phyloP scores from a whole-genome alignment of 2,113 vertebrate species.

The Chaetodon trifascialis region DNA sequence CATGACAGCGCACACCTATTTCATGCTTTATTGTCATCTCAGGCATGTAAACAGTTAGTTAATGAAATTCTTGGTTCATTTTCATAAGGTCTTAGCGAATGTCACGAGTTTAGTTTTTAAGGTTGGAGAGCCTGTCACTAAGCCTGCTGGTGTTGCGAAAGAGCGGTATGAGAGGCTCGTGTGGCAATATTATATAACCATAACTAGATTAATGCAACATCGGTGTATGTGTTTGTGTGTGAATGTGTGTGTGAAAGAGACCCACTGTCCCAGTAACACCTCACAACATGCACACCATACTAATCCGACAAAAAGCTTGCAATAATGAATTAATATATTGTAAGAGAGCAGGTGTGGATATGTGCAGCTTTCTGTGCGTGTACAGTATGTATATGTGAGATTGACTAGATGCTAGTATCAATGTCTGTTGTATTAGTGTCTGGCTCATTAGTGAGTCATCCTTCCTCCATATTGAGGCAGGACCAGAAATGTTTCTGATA shows the following conservation, averaged over 20 bases:
- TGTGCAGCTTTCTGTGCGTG: neutral
- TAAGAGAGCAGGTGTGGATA: neutral
- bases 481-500: neutral
- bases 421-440: neutral
- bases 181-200: slow-evolving; percentile 58
- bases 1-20: neutral
- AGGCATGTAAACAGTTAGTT: no score
- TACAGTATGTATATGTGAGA: neutral
- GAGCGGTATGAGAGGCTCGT: slow-evolving; percentile 20
- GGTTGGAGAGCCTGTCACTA: slow-evolving; percentile 35
- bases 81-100: slow-evolving; percentile 37
- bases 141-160: slow-evolving; percentile 52
- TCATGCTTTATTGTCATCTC: neutral
- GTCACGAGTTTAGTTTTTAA: slow-evolving; percentile 54
- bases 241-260: neutral
- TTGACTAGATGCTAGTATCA: neutral
- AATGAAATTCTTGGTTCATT: neutral
- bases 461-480: neutral
- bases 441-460: neutral
- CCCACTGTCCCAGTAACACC: neutral
- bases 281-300: neutral
- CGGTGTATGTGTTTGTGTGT: neutral
- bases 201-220: slow-evolving; percentile 53
- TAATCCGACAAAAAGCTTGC: neutral
- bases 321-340: neutral